Percentiles rank a stretch among this genome's conserved stretches.
Conservation (phyloP, 2,797 vertebrate genomes). For the Sebastes iracundus region DNA sequence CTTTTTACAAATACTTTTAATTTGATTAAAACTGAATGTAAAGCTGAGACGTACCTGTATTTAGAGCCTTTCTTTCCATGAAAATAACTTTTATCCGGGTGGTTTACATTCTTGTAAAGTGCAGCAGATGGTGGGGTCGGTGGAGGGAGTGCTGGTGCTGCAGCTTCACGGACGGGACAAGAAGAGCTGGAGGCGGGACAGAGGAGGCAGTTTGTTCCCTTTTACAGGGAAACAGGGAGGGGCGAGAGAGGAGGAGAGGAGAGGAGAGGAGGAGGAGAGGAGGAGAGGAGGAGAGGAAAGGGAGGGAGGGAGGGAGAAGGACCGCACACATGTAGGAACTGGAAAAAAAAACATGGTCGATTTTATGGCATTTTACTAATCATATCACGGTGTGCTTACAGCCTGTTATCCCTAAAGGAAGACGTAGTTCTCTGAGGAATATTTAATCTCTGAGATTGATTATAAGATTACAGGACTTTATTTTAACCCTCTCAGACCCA, state of each 20-base stretch:
- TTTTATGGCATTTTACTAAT: background rate
- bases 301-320: background rate
- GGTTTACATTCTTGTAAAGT: conserved; percentile 22
- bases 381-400: background rate
- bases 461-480: background rate
- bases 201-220: conserved; percentile 50
- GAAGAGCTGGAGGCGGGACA: conserved; percentile 59
- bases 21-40: background rate
- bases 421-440: background rate
- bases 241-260: conserved; percentile 12
- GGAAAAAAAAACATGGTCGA: background rate
- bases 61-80: conserved; percentile 71
- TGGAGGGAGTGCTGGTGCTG: conserved; percentile 29
- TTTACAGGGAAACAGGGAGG: conserved; percentile 68
- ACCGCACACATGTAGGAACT: conserved; percentile 10
- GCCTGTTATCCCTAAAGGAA: background rate
- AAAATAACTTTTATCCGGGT: conserved; percentile 66
- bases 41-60: conserved; percentile 59
- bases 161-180: conserved; percentile 56
- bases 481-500: background rate
- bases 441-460: background rate
- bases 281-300: background rate
- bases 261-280: background rate
- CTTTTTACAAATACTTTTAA: background rate
- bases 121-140: background rate